A percentile compares a stretch with the other conserved stretches of the same genome.
phyloP scores from a whole-genome alignment of 2,888 invertebrate genomes.

The Sarcophaga caerulescens region DNA sequence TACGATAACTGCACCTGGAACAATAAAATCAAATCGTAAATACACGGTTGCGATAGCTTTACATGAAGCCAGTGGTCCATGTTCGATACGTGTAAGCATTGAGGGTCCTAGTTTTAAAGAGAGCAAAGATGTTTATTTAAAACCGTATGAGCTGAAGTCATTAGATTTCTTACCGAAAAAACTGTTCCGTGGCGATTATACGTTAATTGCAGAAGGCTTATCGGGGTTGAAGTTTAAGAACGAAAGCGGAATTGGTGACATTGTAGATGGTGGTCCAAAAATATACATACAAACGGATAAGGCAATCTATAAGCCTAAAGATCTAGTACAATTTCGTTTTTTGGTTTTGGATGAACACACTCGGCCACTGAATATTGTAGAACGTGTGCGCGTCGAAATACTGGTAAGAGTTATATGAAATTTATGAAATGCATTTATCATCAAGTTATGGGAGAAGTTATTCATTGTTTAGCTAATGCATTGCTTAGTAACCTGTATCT shows the following conservation, averaged over 20 bases:
- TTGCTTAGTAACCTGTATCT: too few species aligned
- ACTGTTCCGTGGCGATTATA: not conserved
- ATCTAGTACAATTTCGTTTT: conserved; percentile 88
- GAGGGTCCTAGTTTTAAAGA: conserved; percentile 27
- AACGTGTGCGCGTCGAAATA: conserved; percentile 75
- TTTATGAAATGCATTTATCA: not conserved
- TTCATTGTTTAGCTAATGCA: too few species aligned
- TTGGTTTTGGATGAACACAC: conserved; percentile 88
- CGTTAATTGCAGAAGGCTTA: conserved; percentile 82
- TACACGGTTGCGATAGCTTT: conserved; percentile 68
- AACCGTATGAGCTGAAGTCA: conserved; percentile 17
- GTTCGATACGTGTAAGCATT: conserved; percentile 24
- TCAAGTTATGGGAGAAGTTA: too few species aligned
- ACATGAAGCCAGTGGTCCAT: conserved; percentile 15
- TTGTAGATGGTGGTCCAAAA: conserved; percentile 84
- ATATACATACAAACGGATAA: conserved; percentile 96
- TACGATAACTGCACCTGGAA: conserved; percentile 47
- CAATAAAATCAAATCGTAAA: conserved; percentile 50
- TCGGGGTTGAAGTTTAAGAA: conserved; percentile 88
- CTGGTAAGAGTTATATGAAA: conserved; percentile 70
- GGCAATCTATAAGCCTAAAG: conserved; percentile 93
- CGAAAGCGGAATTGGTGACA: conserved; percentile 87
- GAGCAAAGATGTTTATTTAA: conserved; percentile 1
- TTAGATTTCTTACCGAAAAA: conserved; percentile 28
- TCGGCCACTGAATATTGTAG: conserved; percentile 82